Evolutionary conservation across 2,888 invertebrate species (phyloP), one percentile per base, ranked within the genome.

Genomic region (Drosophila koepferae): DNA sequence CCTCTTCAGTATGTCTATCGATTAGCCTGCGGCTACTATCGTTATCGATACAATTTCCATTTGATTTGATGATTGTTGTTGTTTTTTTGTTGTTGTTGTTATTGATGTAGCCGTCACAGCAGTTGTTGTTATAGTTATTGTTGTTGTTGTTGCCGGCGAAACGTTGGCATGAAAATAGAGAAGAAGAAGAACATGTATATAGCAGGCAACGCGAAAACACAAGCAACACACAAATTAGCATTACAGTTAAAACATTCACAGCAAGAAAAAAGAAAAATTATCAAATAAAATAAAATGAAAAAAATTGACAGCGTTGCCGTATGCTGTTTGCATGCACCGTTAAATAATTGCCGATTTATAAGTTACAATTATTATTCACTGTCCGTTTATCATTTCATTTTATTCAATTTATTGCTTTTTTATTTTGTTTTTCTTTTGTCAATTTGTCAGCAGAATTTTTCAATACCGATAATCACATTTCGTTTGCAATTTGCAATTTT

Each of bases 211-310:
- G 64, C 56, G 55, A 60, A 63, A 74, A 64, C 46, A 61, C 58
- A 48, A 75, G 69, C 76, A 67, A 58, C 71, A 80, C 72, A 80
- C 73, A 84, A 84, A 82, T 84, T 84, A 84, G 84, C 80, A 74
- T 83, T 83, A 86, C 84, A 81, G 80, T 86, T 81, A 68, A 77
- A 62, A 63, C 40, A 18, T 68, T 56, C 68, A 60, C 60, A 59
- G 46, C 23, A 38, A 59, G 46, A 7, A 59, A 23, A 43, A 62
- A 20, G 18, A 43, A 59, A 63, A 43, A 62, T 6, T 28, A 28
- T 28, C 28, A 28, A 60, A 69, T 34, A 20, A 51, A 31, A n/a
- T 3, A 34, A 49, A 60, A 70, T 10, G 10, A 23, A 46, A 61
- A 41, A 62, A 40, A 58, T 40, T 48, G 54, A 62, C 59, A 60